These are phyloP conservation scores for Melanotus villosus DNA, from an alignment of 2,888 invertebrate genomes.

Conservation along the genomic window DNA sequence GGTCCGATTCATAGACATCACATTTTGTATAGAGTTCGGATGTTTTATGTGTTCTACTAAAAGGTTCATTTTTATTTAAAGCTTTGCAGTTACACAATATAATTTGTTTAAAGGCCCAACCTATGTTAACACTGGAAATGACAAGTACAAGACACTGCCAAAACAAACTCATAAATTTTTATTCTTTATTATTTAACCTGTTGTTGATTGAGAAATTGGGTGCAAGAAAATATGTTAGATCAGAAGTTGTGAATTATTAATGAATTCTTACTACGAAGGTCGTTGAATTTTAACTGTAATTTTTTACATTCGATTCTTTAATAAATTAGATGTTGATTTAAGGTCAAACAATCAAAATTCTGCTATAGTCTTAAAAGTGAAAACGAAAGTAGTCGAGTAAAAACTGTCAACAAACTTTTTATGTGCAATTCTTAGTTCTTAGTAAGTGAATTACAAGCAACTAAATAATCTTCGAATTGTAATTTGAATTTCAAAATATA, in stretches of 20 bases:
- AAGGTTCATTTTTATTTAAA: too few species aligned
- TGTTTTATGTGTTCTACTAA: too few species aligned
- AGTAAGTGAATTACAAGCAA: too few species aligned
- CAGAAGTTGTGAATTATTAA: background rate
- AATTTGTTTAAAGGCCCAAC: background rate
- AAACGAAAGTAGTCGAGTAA: too few species aligned
- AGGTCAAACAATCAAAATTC: too few species aligned
- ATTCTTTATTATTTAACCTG: background rate
- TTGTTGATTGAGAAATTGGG: conserved; percentile 1
- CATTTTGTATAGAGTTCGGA: conserved; percentile 20
- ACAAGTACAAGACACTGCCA: background rate
- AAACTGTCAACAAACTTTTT: too few species aligned
- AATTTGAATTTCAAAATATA: too few species aligned
- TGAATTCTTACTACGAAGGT: background rate
- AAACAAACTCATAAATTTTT: conserved; percentile 2
- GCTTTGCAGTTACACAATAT: background rate
- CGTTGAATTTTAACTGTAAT: background rate
- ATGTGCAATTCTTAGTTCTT: too few species aligned
- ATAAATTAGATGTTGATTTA: too few species aligned
- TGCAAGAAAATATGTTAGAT: background rate
- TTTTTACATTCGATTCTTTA: background rate
- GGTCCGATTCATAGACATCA: conserved; percentile 36
- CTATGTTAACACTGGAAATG: background rate
- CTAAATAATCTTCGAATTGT: too few species aligned
- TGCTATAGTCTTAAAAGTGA: too few species aligned